Conservation (phyloP, 1,140 invertebrate genomes). For the Venturia canescens region DNA sequence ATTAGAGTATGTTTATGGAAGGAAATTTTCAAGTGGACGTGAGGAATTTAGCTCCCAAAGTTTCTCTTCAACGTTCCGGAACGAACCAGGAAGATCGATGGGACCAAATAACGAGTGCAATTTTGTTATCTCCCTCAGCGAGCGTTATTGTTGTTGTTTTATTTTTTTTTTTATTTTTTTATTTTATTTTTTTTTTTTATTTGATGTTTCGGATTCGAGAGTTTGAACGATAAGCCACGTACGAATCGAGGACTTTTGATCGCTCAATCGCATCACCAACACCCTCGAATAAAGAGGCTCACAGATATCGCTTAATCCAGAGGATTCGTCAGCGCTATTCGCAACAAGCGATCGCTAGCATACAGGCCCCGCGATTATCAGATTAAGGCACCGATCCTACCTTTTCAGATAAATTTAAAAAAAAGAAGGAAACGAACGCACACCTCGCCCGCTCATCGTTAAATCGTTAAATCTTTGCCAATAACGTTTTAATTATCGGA, state of each 20-base stretch:
- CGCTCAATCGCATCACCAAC: background rate
- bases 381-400: constrained; percentile 13
- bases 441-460: background rate
- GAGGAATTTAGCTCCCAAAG: too few relatives aligned
- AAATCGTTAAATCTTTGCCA: constrained; percentile 51
- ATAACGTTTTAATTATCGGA: constrained; percentile 54
- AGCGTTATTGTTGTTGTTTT: too few relatives aligned
- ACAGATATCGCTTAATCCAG: background rate
- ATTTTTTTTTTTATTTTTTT: too few relatives aligned
- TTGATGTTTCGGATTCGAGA: too few relatives aligned
- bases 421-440: background rate
- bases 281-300: background rate
- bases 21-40: too few relatives aligned
- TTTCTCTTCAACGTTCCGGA: too few relatives aligned
- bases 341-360: background rate
- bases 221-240: background rate
- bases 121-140: too few relatives aligned
- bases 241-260: background rate
- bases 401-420: constrained; percentile 7
- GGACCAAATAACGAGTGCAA: too few relatives aligned
- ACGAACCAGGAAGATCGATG: too few relatives aligned
- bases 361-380: constrained; percentile 33
- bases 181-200: too few relatives aligned
- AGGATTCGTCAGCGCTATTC: constrained; percentile 1
- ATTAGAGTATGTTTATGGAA: too few relatives aligned